These are phyloP conservation scores for Plestiodon gilberti DNA, from an alignment of 2,113 vertebrate genomes.

Conservation along the genomic window DNA sequence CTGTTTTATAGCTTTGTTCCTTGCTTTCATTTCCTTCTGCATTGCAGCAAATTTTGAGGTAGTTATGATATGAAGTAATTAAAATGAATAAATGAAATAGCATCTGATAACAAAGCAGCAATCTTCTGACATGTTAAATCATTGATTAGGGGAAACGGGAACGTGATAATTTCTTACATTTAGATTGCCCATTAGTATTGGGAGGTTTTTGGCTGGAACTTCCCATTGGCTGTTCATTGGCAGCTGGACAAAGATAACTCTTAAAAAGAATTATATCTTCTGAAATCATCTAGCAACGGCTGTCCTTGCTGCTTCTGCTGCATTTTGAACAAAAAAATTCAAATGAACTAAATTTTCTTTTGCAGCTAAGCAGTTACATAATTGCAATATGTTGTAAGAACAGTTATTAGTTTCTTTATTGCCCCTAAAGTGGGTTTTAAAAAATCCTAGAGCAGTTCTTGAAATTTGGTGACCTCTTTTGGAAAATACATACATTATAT, in stretches of 20 bases:
- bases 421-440: neutral
- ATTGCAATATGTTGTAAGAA: neutral
- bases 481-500: neutral
- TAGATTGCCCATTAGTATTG: constrained; percentile 18
- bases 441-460: neutral
- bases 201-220: constrained; percentile 36
- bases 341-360: constrained; percentile 18
- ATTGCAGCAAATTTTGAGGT: constrained; percentile 46
- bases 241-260: constrained; percentile 28
- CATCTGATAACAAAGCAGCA: constrained; percentile 61
- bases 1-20: constrained; percentile 50
- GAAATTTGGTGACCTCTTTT: neutral
- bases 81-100: constrained; percentile 67
- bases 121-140: constrained; percentile 58
- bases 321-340: constrained; percentile 3
- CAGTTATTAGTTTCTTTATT: neutral
- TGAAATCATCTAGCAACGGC: constrained; percentile 25
- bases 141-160: constrained; percentile 56
- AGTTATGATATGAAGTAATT: constrained; percentile 63
- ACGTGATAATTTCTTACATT: constrained; percentile 21
- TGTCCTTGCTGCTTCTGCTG: constrained; percentile 23
- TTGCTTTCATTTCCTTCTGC: constrained; percentile 52
- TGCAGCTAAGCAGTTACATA: constrained; percentile 10
- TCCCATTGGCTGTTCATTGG: neutral
- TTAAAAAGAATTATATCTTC: constrained; percentile 29